Base-by-base conservation (phyloP, 1,140 invertebrate genomes). In the Trichonephila inaurata region DNA sequence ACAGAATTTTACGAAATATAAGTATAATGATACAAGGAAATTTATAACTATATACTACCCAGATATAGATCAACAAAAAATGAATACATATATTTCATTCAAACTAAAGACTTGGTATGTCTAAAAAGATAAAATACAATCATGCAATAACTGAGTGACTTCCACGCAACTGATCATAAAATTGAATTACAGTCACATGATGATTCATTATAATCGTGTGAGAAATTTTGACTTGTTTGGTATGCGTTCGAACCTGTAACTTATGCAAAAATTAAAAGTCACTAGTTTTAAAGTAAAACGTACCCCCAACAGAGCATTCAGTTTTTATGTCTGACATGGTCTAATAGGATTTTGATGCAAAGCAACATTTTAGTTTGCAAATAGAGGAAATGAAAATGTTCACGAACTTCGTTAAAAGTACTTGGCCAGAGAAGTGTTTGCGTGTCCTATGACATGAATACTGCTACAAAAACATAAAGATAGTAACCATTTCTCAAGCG, bases 311-410 rank as follows among this genome's bases (percentile, higher is more conserved):
- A 77, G 28, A 19, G 18, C 72, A 16, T 40, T 77, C 16, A 85
- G 40, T 58, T 61, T 85, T 85, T 85, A 66, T 44, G 24, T 64
- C 61, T 16, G 62, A 44, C 82, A 64, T 40, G 12, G 18, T 33
- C 21, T 88, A 88, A 88, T 88, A 33, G 24, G 14, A 66, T 88
- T 64, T 66, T 64, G 86, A 88, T 88, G 86, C 33, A 66, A 88
- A 88, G 33, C 64, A 33, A 89, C 44, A 51, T 77, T 77, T 18
- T 77, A 58, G 62, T 89, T 72, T 77, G 69, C 88, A 89, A 89
- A 89, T 89, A 89, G 33, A 69, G 88, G 88, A 89, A 89, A 77
- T 89, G 66, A 77, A 72, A 89, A 28, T 69, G 66, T 89, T 89
- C 88, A 89, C 88, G 66, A 77, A 89, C 64, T 60, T 44, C 44